These are phyloP conservation scores for Elanus axillaris DNA, from an alignment of 2,113 vertebrate species.

Conservation along the genomic window DNA sequence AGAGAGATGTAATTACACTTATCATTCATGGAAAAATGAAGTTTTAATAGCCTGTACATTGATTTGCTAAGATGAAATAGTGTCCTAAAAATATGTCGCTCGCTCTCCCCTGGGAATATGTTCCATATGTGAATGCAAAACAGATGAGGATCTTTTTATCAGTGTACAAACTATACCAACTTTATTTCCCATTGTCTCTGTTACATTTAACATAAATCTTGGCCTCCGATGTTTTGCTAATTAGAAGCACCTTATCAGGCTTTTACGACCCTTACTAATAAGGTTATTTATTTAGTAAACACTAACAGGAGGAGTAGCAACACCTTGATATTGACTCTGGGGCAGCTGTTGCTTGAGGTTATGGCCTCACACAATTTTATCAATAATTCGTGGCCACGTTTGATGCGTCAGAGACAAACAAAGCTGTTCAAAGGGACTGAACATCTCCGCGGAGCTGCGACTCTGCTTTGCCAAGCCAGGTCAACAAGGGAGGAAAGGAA, in stretches of 20 bases:
- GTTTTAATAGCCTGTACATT: constrained; percentile 72
- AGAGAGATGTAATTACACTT: constrained; percentile 76
- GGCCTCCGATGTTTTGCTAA: constrained; percentile 20
- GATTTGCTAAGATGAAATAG: constrained; percentile 73
- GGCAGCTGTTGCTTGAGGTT: neutral
- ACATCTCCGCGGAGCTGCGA: neutral
- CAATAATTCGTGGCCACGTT: neutral
- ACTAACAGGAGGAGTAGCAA: constrained; percentile 11
- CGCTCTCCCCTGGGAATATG: neutral
- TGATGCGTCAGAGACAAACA: neutral
- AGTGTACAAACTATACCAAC: neutral
- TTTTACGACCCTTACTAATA: constrained; percentile 61
- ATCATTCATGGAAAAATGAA: constrained; percentile 75
- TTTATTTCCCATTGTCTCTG: neutral
- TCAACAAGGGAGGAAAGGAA: neutral
- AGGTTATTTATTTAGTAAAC: constrained; percentile 62
- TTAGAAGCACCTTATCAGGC: constrained; percentile 50
- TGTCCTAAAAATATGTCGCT: constrained; percentile 66
- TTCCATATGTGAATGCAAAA: constrained; percentile 61
- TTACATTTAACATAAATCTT: constrained; percentile 20
- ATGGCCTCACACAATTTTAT: neutral
- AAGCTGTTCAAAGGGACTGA: neutral
- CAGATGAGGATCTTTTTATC: constrained; percentile 28
- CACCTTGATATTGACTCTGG: neutral
- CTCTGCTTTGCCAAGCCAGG: neutral